phyloP scores from a whole-genome alignment of 2,797 vertebrate genomes.

The Tragopan temminckii region DNA sequence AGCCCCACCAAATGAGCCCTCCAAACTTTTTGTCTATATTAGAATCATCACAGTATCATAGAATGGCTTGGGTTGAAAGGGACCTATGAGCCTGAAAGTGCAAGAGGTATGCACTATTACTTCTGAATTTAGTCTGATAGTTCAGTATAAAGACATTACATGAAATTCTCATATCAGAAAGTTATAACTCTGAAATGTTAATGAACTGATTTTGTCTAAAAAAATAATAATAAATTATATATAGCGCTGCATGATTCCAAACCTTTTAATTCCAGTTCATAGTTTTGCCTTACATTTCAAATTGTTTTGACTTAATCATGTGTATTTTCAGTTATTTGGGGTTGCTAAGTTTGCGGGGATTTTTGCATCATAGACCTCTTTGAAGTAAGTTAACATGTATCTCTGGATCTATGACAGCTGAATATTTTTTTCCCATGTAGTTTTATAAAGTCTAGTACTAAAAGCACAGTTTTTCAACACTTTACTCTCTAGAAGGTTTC shows the following conservation, averaged over 20 bases:
- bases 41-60: no score
- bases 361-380: background rate
- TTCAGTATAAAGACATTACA: background rate
- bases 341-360: background rate
- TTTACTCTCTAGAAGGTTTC: background rate
- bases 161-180: background rate
- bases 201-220: background rate
- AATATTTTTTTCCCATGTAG: background rate
- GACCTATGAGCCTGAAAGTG: background rate
- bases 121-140: background rate
- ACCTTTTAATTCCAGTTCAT: background rate
- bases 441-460: background rate
- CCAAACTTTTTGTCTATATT: background rate
- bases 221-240: background rate
- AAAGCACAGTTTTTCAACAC: background rate
- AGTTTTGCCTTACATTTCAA: background rate
- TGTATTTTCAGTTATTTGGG: background rate
- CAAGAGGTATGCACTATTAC: background rate
- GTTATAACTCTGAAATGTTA: slow-evolving; percentile 2
- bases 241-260: background rate
- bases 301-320: background rate
- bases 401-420: background rate
- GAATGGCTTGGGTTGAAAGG: no score
- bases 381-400: background rate
- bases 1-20: background rate